Evolutionary conservation across 1,140 invertebrate species (phyloP).

Genomic region (Dryas iulia): DNA sequence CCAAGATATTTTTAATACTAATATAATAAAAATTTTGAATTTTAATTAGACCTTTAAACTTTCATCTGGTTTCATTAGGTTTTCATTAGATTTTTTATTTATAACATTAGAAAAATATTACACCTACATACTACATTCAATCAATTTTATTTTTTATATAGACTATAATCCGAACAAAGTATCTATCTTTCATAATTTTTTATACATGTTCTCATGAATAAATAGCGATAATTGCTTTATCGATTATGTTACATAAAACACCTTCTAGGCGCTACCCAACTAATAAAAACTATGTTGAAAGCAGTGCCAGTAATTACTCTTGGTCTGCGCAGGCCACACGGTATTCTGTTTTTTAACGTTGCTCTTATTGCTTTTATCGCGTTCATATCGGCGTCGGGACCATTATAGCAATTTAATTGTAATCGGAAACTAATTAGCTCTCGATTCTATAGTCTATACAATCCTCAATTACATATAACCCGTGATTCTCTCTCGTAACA

Average conservation of each 20-base stretch:
- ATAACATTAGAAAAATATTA: too few species aligned
- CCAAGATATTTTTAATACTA: too few species aligned
- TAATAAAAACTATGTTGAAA: slow-evolving; percentile 3
- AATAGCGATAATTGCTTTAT: neutral
- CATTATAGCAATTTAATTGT: slow-evolving; percentile 9
- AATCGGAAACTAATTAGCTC: slow-evolving; percentile 10
- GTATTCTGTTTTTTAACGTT: neutral
- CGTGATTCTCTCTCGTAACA: neutral
- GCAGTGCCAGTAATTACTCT: neutral
- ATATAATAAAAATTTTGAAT: too few species aligned
- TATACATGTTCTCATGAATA: neutral
- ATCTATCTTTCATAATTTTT: neutral
- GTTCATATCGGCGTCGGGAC: neutral
- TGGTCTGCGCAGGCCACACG: neutral
- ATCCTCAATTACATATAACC: neutral
- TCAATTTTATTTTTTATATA: neutral
- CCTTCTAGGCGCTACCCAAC: neutral
- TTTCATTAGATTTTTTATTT: too few species aligned
- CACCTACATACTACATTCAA: neutral
- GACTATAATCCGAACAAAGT: neutral
- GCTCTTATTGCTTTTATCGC: neutral
- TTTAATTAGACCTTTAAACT: too few species aligned
- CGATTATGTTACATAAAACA: neutral
- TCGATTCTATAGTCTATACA: neutral
- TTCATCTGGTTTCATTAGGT: too few species aligned